Evolutionary conservation across 2,113 vertebrate genomes (phyloP), one percentile per base, ranked within the genome.

Genomic region (Eulemur rufifrons): DNA sequence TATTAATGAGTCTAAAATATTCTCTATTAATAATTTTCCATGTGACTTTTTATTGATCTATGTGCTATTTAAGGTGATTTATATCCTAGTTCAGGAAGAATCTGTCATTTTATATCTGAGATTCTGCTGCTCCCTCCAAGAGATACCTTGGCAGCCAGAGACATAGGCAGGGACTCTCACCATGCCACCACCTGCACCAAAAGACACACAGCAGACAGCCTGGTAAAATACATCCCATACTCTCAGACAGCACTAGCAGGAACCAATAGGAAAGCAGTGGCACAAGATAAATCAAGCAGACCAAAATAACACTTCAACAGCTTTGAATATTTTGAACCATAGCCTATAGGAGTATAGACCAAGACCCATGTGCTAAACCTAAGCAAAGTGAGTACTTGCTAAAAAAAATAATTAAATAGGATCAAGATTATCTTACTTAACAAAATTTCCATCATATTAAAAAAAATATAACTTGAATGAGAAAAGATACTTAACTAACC

Each of bases 61-160:
- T 13, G 34, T 39, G 3, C 10, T 42, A 42, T 68, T 20, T 69
- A 52, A 71, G 29, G 3, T 29, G 20, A 59, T 27, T 56, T 73
- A 27, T 59, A 61, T 64, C 15, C 27, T 34, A 32, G 3, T 52
- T 42, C 25, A 54, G 14, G 15, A 95, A 92, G 77, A 20, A 27
- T 47, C 9, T 50, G 5, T 56, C 25, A 5, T 47, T 1, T 37
- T 20, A 2, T 20, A 32, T 6, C 17, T 83, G 34, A 63, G 66
- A 69, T 20, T n/a, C 3, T 39, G 39, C 5, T 25, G 0, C 11
- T 17, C 5, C 18, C 1, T 25, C 6, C 13, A 56, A 9, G 21
- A 66, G 56, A 47, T 10, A 34, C 29, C 5, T 45, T 42, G 14
- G 21, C 68, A 83, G 37, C 42, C 10, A 56, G 45, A 50, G 15